These are phyloP conservation scores for Plemyria rubiginata DNA, from an alignment of 2,888 invertebrate species.

Conservation along the genomic window DNA sequence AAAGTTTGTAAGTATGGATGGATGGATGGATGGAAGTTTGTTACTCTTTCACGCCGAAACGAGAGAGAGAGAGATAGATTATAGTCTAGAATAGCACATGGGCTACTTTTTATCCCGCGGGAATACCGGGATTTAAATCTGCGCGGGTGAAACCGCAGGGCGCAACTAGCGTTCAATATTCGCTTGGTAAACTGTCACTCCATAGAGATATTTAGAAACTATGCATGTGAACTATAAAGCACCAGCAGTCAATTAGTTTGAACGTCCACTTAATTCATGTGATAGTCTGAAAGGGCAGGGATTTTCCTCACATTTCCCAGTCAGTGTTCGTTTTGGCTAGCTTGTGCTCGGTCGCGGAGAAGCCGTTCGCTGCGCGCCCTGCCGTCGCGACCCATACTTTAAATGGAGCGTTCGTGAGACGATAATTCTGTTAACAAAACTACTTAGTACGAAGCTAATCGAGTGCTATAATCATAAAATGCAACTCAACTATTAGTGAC, in stretches of 20 bases:
- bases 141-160: too few relatives aligned
- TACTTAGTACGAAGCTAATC: too few relatives aligned
- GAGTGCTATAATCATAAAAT: too few relatives aligned
- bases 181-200: neutral
- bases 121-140: too few relatives aligned
- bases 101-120: too few relatives aligned
- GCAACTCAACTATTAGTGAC: too few relatives aligned
- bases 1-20: too few relatives aligned
- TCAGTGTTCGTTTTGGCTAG: slow-evolving; percentile 62
- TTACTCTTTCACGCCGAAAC: too few relatives aligned
- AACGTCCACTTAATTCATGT: slow-evolving; percentile 25
- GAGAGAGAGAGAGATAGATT: too few relatives aligned
- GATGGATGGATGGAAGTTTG: too few relatives aligned
- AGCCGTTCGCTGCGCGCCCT: slow-evolving; percentile 33
- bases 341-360: slow-evolving; percentile 54
- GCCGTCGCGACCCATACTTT: slow-evolving; percentile 15
- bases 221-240: neutral
- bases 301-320: slow-evolving; percentile 52
- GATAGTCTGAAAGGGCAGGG: slow-evolving; percentile 52
- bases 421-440: neutral
- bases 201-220: neutral
- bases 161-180: too few relatives aligned
- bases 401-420: slow-evolving; percentile 7
- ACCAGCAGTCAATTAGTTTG: slow-evolving; percentile 1
- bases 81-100: too few relatives aligned